Percentiles rank a stretch among this genome's conserved stretches.
Conservation (phyloP, 2,113 vertebrate genomes). For the Callipepla squamata region DNA sequence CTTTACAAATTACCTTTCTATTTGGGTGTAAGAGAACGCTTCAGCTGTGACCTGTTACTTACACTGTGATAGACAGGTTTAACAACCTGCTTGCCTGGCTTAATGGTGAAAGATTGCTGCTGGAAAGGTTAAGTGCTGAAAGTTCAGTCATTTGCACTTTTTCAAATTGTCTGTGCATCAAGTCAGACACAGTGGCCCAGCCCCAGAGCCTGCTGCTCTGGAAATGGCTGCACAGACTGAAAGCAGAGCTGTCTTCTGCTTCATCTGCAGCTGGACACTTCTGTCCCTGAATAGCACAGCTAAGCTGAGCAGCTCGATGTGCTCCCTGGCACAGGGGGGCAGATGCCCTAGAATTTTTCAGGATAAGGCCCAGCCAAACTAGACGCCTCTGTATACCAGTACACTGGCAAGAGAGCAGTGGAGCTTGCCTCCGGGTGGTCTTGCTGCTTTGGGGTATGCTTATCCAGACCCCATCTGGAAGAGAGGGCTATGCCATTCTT, state of each 20-base stretch:
- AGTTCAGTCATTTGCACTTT: slow-evolving; percentile 9
- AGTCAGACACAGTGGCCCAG: neutral
- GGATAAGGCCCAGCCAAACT: fast-evolving
- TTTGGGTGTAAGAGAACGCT: neutral
- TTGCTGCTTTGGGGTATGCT: neutral
- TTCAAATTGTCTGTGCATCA: neutral
- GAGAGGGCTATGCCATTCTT: neutral
- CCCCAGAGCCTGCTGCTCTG: neutral
- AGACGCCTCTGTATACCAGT: neutral
- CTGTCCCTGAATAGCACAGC: neutral
- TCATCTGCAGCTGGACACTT: neutral
- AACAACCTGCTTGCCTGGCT: slow-evolving; percentile 6
- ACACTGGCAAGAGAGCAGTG: neutral
- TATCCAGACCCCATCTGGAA: neutral
- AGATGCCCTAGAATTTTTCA: neutral
- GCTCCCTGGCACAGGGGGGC: neutral
- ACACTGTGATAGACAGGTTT: slow-evolving; percentile 2
- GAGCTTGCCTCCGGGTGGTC: neutral
- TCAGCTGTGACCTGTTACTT: neutral
- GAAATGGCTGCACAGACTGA: fast-evolving
- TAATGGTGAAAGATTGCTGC: neutral
- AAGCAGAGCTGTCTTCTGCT: neutral
- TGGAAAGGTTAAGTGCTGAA: neutral
- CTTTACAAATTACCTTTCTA: slow-evolving; percentile 1
- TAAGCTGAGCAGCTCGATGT: neutral